Evolutionary conservation across 2,888 invertebrate genomes (phyloP), one percentile per base, ranked within the genome.

Genomic region (Mythimna albipuncta): DNA sequence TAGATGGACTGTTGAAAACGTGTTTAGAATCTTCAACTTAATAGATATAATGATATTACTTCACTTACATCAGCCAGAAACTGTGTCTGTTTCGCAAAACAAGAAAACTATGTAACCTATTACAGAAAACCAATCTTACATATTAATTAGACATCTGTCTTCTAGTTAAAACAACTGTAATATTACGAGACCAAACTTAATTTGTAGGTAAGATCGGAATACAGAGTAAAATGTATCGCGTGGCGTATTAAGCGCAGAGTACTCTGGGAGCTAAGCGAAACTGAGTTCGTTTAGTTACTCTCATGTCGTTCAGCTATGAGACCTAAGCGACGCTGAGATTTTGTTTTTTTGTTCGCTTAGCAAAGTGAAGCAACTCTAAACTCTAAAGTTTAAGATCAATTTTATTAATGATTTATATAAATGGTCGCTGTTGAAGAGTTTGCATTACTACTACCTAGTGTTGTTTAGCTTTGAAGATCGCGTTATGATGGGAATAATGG

Each of bases 121-220:
- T 85, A 67, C 66, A 64, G 69, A 61, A 67, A 71, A 71, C 66
- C 5, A 6, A 67, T 75, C 65, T 73, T 54, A 16, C 84, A 83
- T 85, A 72, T 77, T 85, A 85, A 84, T 84, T 54, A 70, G 41
- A 77, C 66, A 79, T 65, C 73, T 70, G 72, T 61, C n/a, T 2
- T 32, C 47, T 72, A 55, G 19, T n/a, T 62, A 58, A 44, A 67
- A n/a, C 57, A 64, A 16, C 19, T 26, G 75, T 41, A 70, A 74
- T 65, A 52, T 62, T 81, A 75, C 84, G 84, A 64, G 81, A 9
- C 13, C 61, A 52, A 80, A 84, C 61, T 84, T 83, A 83, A 83
- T 74, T 80, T n/a, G 2, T n/a, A 64, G n/a, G 41, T 3, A 47
- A 67, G 79, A 82, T 67, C 6, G 3, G 79, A 83, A 79, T 79